A percentile compares a stretch with the other conserved stretches of the same genome.
Evolutionary conservation across 2,113 vertebrate species (phyloP).

Genomic region (Hypocryptadius cinnamomeus): DNA sequence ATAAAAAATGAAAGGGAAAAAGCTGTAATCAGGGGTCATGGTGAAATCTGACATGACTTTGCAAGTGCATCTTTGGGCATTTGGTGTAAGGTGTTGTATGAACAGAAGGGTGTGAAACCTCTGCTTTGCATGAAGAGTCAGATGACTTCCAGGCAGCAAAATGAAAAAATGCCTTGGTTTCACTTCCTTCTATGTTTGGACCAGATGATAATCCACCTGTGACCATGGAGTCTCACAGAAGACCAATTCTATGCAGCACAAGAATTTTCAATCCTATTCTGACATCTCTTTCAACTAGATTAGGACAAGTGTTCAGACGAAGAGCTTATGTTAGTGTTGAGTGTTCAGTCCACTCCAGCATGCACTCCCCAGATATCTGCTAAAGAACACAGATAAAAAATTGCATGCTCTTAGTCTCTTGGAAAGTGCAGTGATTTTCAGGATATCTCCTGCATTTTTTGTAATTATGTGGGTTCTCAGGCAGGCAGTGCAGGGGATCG

Average conservation of each 20-base stretch:
- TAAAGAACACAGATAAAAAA: background rate
- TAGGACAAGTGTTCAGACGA: background rate
- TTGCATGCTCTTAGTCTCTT: background rate
- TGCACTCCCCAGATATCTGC: background rate
- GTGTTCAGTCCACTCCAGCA: background rate
- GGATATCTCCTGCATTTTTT: background rate
- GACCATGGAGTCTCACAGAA: background rate
- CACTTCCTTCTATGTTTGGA: background rate
- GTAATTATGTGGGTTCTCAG: background rate
- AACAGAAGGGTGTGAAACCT: constrained; percentile 69
- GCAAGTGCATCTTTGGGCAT: background rate
- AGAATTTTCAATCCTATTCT: background rate
- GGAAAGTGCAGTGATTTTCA: background rate
- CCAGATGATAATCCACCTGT: background rate
- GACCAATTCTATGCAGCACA: background rate
- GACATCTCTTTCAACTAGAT: background rate
- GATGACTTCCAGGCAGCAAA: constrained; percentile 60
- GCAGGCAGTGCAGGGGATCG: background rate
- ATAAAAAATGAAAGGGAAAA: constrained; percentile 65
- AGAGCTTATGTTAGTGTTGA: background rate
- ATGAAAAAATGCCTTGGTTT: constrained; percentile 34
- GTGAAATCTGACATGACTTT: constrained; percentile 46
- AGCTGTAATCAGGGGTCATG: background rate
- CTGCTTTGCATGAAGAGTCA: constrained; percentile 64
- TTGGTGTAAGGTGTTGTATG: constrained; percentile 8